These are phyloP conservation scores for Montipora capitata DNA, from an alignment of 92 coral and sea anemone genomes.

Conservation along the genomic window DNA sequence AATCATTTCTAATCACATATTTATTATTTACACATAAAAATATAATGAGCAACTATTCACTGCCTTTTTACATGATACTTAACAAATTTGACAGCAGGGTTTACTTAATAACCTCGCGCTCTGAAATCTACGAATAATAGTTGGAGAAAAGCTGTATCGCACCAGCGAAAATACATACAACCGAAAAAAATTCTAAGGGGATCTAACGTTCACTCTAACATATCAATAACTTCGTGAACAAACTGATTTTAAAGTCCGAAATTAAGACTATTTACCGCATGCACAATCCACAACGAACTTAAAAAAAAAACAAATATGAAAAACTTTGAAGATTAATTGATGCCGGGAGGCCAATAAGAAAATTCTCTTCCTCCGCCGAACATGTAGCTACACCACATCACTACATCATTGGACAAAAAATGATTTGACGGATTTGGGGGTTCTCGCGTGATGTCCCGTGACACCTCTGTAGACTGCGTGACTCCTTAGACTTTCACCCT, in stretches of 20 bases:
- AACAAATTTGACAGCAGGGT: constrained; percentile 31
- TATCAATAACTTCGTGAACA: background rate
- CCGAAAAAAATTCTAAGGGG: background rate
- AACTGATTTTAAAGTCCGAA: constrained; percentile 29
- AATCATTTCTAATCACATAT: constrained; percentile 19
- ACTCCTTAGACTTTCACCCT: too few relatives aligned
- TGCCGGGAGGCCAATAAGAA: too few relatives aligned
- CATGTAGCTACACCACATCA: too few relatives aligned
- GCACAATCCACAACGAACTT: constrained; percentile 17
- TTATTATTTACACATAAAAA: constrained; percentile 82
- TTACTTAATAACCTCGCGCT: constrained; percentile 8
- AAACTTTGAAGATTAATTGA: background rate
- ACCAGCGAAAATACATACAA: background rate
- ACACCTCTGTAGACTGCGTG: too few relatives aligned
- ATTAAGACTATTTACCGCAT: constrained; percentile 12
- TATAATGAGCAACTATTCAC: constrained; percentile 47
- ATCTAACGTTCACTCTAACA: constrained; percentile 1
- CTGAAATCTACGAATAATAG: constrained; percentile 3
- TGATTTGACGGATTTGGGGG: too few relatives aligned
- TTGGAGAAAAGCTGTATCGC: constrained; percentile 6
- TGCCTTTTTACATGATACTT: constrained; percentile 46
- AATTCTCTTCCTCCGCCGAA: too few relatives aligned
- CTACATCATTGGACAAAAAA: too few relatives aligned
- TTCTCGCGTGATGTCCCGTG: too few relatives aligned
- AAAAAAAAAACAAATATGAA: background rate